Evolutionary conservation across 2,113 vertebrate genomes (phyloP).

Genomic region (Terrapene triunguis): DNA sequence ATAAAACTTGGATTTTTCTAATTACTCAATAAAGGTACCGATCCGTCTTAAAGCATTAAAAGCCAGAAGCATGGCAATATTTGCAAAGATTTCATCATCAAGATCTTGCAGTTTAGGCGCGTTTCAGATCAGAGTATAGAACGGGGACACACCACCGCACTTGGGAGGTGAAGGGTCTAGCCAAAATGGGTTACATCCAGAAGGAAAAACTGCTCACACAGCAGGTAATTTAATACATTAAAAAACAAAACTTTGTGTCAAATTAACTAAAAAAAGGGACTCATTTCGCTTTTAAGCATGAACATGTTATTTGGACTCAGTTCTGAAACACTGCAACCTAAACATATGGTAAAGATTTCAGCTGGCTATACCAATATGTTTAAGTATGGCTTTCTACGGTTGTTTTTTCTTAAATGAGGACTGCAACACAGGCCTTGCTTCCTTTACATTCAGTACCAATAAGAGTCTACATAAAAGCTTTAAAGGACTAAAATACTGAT

Average conservation of each 20-base stretch:
- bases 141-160: slow-evolving; percentile 2
- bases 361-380: slow-evolving; percentile 66
- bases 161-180: slow-evolving; percentile 3
- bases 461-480: slow-evolving; percentile 83
- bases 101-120: slow-evolving; percentile 9
- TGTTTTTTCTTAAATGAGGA: slow-evolving; percentile 58
- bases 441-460: slow-evolving; percentile 85
- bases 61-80: slow-evolving; percentile 37
- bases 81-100: background rate
- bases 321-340: slow-evolving; percentile 40
- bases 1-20: slow-evolving; percentile 45
- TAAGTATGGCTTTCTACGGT: slow-evolving; percentile 73
- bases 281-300: slow-evolving; percentile 45
- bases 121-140: slow-evolving; percentile 36
- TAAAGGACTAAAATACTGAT: slow-evolving; percentile 89
- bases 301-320: slow-evolving; percentile 22
- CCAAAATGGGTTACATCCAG: background rate
- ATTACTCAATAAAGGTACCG: slow-evolving; percentile 35
- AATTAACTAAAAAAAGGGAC: slow-evolving; percentile 19
- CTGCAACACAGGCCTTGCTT: slow-evolving; percentile 81
- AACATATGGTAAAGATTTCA: slow-evolving; percentile 61
- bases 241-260: slow-evolving; percentile 46
- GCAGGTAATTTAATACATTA: slow-evolving; percentile 9
- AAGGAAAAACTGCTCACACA: background rate
- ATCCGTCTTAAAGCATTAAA: slow-evolving; percentile 42